Percentiles rank a stretch among this genome's conserved stretches.
Conservation (phyloP, 2,113 vertebrate genomes). For the Cyanoramphus novaezelandiae region DNA sequence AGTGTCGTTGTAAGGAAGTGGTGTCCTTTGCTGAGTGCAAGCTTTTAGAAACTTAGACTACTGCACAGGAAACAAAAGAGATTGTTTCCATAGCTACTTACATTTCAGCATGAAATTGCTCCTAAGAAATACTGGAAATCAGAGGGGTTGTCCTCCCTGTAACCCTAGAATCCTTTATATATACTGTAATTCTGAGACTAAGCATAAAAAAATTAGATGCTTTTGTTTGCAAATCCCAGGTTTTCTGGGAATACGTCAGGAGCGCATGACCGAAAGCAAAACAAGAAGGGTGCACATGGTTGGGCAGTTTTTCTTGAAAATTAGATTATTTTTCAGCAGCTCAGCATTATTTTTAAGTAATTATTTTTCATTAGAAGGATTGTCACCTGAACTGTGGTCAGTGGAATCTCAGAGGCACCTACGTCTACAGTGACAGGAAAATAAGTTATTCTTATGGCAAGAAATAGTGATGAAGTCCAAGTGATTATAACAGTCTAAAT, state of each 20-base stretch:
- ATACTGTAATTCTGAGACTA: background rate
- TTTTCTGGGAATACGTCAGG: background rate
- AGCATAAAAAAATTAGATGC: background rate
- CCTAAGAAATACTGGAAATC: background rate
- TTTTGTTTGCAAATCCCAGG: background rate
- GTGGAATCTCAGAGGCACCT: background rate
- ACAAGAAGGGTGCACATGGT: background rate
- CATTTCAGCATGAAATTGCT: background rate
- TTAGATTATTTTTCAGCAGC: background rate
- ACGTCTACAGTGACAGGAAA: background rate
- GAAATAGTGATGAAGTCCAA: background rate
- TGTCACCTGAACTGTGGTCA: background rate
- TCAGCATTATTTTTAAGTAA: background rate
- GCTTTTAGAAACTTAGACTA: background rate
- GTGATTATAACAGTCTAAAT: background rate
- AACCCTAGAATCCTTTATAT: background rate
- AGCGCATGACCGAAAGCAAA: background rate
- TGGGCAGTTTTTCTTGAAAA: background rate
- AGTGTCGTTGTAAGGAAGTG: background rate
- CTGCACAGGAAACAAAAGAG: background rate
- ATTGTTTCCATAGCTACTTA: conserved; percentile 21
- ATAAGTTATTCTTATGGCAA: background rate
- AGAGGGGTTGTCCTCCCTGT: background rate
- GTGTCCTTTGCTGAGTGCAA: background rate
- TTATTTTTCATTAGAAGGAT: background rate